Base-by-base conservation (phyloP, 35 echinoderm and acorn worm genomes). In the Chiridota heheva region DNA sequence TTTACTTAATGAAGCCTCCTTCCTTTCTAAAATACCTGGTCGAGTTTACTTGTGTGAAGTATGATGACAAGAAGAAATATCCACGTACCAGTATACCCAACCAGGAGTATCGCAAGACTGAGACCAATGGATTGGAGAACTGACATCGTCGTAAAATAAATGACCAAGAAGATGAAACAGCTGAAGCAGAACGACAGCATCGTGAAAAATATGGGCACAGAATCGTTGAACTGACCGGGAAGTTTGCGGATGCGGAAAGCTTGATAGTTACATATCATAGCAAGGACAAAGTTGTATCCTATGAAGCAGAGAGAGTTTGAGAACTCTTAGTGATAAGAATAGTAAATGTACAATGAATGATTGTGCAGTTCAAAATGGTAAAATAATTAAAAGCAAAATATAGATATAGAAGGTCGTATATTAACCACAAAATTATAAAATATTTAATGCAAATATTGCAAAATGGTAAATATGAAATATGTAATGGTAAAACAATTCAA, bases 181-280 rank as follows among this genome's bases (percentile, higher is more conserved):
- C 87, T 65, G 6, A 97, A 67, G 45, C 67, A 81, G 36, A 79
- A 88, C 0, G 93, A 91, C 15, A 97, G 72, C 58, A 97, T 97
- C 1, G 93, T 78, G 73, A 97, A 97, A 57, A 85, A 97, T 25
- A 97, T 97, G 43, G 82, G 78, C 33, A 69, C 81, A 5, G 93
- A 97, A 65, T 97, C 93, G 69, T 97, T 97, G 72, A 97, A 97
- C 72, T 91, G 93, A 25, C 93, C 93, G 0, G 93, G 93, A 26
- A 97, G 84, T 51, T 97, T 91, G 1, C 93, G 83, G n/a, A 84
- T 97, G n/a, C 93, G 72, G 71, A 97, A 97, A 48, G 93, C 93
- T 45, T 87, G 84, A 80, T 91, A 97, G 40, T 77, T 78, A 72
- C 93, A 97, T 7, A 88, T 66, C 46, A 91, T 76, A 7, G 88